phyloP scores from a whole-genome alignment of 2,113 vertebrate species.

The Etia nguti region DNA sequence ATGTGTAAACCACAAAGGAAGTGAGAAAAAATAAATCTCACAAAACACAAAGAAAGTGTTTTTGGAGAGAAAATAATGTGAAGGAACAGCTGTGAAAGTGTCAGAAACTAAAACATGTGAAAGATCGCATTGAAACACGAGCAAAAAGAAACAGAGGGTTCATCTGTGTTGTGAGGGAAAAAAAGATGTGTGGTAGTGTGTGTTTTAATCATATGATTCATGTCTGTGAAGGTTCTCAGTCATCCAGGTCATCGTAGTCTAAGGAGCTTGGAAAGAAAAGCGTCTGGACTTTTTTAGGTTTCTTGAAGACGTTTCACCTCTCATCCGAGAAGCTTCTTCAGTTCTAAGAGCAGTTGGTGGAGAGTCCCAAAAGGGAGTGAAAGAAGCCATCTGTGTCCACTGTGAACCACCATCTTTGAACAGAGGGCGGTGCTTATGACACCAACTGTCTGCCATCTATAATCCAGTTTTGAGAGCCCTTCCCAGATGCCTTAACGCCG shows the following conservation, averaged over 20 bases:
- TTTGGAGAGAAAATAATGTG: not conserved
- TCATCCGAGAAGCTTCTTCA: too few species aligned
- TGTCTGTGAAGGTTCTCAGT: not conserved
- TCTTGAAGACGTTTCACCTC: too few species aligned
- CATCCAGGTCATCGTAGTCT: not conserved
- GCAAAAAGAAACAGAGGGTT: not conserved
- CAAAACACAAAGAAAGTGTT: not conserved
- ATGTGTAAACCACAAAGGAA: not conserved
- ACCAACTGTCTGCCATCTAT: not conserved
- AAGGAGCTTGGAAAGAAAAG: not conserved
- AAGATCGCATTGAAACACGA: not conserved
- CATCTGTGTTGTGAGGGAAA: accelerated
- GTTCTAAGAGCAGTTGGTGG: too few species aligned
- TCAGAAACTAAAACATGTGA: not conserved
- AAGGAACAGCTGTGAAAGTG: not conserved
- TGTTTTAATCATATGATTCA: not conserved
- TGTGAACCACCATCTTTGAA: not conserved
- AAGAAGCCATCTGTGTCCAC: not conserved
- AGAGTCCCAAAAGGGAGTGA: too few species aligned
- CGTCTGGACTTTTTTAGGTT: too few species aligned
- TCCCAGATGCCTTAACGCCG: not conserved
- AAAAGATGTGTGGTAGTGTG: not conserved
- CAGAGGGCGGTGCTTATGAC: not conserved
- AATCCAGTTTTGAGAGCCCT: not conserved
- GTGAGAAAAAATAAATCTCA: not conserved